Evolutionary conservation across 37 sponge, comb jelly and placozoan species (phyloP).

Genomic region (Aplysina aerophoba): DNA sequence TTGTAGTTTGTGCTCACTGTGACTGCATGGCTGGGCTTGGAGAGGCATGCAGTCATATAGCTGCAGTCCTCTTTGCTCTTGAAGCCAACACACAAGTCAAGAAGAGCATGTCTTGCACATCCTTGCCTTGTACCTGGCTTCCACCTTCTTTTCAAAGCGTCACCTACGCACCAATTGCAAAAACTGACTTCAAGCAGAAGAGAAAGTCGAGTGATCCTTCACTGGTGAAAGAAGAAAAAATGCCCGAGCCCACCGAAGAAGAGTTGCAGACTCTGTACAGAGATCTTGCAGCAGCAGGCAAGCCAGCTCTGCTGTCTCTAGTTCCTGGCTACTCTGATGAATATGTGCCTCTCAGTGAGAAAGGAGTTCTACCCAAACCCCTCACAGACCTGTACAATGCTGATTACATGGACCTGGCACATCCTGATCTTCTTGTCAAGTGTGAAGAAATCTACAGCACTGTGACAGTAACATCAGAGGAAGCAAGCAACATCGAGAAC

Average conservation of each 20-base stretch:
- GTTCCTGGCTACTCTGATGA: conserved; percentile 28
- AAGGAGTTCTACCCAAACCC: conserved; percentile 37
- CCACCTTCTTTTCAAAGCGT: conserved; percentile 46
- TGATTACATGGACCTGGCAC: conserved; percentile 22
- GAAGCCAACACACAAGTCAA: conserved; percentile 37
- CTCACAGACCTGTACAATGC: conserved; percentile 39
- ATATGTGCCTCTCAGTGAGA: conserved; percentile 38
- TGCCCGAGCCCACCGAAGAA: conserved; percentile 32
- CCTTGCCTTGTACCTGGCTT: conserved; percentile 59
- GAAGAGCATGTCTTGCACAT: conserved; percentile 36
- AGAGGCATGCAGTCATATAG: conserved; percentile 69
- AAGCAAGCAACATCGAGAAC: conserved; percentile 13
- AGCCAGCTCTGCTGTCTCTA: conserved; percentile 56
- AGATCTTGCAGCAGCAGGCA: conserved; percentile 28
- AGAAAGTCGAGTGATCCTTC: neutral
- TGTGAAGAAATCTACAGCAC: conserved; percentile 31
- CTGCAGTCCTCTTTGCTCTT: conserved; percentile 56
- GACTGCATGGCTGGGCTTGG: conserved; percentile 67
- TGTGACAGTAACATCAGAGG: conserved; percentile 27
- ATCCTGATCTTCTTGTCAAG: conserved; percentile 35
- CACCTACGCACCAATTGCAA: conserved; percentile 42
- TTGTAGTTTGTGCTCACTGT: conserved; percentile 58
- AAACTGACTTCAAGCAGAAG: conserved; percentile 58
- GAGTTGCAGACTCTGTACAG: conserved; percentile 33
- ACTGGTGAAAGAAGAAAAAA: neutral